These are phyloP conservation scores for Epinephelus lanceolatus DNA, from an alignment of 2,113 vertebrate genomes.

Conservation along the genomic window DNA sequence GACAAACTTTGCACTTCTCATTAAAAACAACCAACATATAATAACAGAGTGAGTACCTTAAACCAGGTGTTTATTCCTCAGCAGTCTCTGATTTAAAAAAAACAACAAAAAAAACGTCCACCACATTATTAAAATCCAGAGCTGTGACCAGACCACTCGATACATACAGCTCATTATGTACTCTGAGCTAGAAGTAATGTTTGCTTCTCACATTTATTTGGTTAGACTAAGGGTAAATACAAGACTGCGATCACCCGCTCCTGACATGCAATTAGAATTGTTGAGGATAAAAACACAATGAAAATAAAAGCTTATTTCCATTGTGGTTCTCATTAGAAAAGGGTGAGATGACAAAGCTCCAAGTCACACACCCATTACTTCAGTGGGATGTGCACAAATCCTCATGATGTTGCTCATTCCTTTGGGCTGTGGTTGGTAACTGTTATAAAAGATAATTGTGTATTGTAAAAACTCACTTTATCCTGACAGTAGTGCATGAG, in stretches of 20 bases:
- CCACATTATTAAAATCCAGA: constrained; percentile 6
- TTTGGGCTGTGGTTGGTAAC: neutral
- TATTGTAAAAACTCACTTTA: no score
- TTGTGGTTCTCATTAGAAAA: constrained; percentile 9
- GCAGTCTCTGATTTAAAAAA: neutral
- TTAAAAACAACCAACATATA: neutral
- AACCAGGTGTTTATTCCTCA: constrained; percentile 1
- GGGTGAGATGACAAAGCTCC: neutral
- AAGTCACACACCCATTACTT: neutral
- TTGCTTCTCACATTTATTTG: constrained; percentile 18
- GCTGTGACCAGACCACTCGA: neutral
- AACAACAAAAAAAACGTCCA: neutral
- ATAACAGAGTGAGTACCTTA: neutral
- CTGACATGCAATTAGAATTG: constrained; percentile 14
- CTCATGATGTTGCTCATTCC: neutral
- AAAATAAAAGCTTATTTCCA: constrained; percentile 7
- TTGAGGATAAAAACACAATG: constrained; percentile 5
- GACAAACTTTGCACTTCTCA: neutral
- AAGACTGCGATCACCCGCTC: neutral
- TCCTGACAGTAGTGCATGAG: no score
- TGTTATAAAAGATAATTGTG: no score
- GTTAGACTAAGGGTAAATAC: constrained; percentile 24
- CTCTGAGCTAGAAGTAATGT: neutral
- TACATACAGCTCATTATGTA: neutral
- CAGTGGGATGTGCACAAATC: neutral